Evolutionary conservation across 2,888 invertebrate species (phyloP).

Genomic region (Zelleria hepariella): DNA sequence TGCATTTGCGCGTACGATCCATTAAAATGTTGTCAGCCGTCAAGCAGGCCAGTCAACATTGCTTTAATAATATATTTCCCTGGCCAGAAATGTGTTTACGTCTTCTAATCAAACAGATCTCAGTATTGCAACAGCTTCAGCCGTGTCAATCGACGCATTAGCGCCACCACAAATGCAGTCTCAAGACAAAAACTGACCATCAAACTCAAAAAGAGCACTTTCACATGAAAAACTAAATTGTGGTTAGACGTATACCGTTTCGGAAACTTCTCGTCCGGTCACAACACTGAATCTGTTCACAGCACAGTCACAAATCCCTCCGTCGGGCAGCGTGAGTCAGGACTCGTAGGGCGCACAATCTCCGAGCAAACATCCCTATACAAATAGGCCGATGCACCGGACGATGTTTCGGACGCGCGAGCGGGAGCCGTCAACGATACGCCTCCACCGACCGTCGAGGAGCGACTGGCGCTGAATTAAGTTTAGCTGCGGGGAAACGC

Average conservation of each 20-base stretch:
- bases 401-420: constrained; percentile 57
- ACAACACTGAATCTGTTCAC: constrained; percentile 34
- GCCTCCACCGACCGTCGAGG: constrained; percentile 48
- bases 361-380: constrained; percentile 60
- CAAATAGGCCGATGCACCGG: constrained; percentile 40
- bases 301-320: constrained; percentile 48
- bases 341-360: constrained; percentile 54
- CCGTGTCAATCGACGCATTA: constrained; percentile 21
- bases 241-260: constrained; percentile 13
- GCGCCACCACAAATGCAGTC: constrained; percentile 14
- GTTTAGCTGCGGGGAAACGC: constrained; percentile 68
- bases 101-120: constrained; percentile 57
- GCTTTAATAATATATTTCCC: constrained; percentile 43
- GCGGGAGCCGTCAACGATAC: constrained; percentile 39
- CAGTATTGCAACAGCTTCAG: constrained; percentile 44
- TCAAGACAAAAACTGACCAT: constrained; percentile 43
- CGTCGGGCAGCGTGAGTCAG: constrained; percentile 19
- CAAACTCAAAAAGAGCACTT: constrained; percentile 38
- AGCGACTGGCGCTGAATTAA: constrained; percentile 61
- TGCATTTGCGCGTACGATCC: constrained; percentile 32
- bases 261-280: constrained; percentile 18
- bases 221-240: constrained; percentile 24
- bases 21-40: constrained; percentile 46
- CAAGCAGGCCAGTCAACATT: constrained; percentile 34
- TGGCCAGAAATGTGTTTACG: constrained; percentile 55